Base-by-base conservation (phyloP, 2,113 vertebrate species). In the Castor canadensis region DNA sequence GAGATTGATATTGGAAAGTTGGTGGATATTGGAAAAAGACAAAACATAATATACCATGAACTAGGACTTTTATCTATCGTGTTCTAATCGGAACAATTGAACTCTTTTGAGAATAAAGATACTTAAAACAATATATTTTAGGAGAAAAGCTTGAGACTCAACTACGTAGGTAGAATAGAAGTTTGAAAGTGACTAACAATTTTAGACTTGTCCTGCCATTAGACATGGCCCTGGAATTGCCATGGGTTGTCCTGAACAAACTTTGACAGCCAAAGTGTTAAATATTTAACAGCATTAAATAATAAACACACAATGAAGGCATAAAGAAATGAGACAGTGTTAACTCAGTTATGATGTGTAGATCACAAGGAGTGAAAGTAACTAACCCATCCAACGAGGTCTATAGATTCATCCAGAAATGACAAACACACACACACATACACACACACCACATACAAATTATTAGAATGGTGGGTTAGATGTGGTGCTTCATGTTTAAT, bases 401-500 rank as follows among this genome's bases (percentile, higher is more conserved):
- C 49, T 24, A 45, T 1, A 71, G 45, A 66, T 69, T 28, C 52
- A 79, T 62, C 58, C 45, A 76, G 35, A 47, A 87, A 80, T 87
- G 86, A 69, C 97, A 90, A 81, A 97, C 89, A 97, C 80, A 35
- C 35, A 19, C 35, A 32, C 66, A 80, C 67, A 85, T 93, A n/a
- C n/a, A n/a, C n/a, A n/a, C n/a, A n/a, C n/a, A n/a, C n/a, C n/a
- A n/a, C n/a, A n/a, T 45, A 98, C 95, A 97, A 97, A 77, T 92
- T 97, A 97, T 97, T 96, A 93, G 56, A 93, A 97, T 71, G 90
- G 80, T 87, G 95, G 95, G 89, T 71, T 95, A 94, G 85, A 93
- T 90, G 49, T 62, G 94, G 77, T 93, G 96, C 64, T 93, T 98
- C 96, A 96, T 97, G 80, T 96, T 97, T 98, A 95, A 95, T 96